These are phyloP conservation scores for Brevimyrus niger DNA, from an alignment of 2,113 vertebrate species.

Conservation along the genomic window DNA sequence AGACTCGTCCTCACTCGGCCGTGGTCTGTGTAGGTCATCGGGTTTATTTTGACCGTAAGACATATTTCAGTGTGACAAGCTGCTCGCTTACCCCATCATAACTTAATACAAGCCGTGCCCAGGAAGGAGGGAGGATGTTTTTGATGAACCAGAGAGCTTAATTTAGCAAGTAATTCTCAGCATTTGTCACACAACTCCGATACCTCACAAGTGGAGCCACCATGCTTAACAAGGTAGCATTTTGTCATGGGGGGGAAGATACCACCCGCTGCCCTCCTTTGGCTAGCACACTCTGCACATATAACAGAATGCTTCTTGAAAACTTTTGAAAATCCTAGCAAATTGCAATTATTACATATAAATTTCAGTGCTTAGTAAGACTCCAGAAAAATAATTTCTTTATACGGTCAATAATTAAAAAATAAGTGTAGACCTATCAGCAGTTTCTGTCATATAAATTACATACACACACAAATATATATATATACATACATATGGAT, in stretches of 20 bases:
- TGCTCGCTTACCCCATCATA: constrained; percentile 50
- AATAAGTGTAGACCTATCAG: neutral
- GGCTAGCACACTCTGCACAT: neutral
- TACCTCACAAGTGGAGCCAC: constrained; percentile 39
- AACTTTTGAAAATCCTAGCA: neutral
- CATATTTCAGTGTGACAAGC: constrained; percentile 53
- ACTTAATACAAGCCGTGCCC: constrained; percentile 54
- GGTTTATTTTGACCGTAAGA: constrained; percentile 44
- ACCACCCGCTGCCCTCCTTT: neutral
- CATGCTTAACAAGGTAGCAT: constrained; percentile 24
- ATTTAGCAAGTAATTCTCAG: constrained; percentile 72
- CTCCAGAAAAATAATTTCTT: neutral
- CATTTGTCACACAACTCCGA: constrained; percentile 63
- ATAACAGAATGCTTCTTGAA: neutral
- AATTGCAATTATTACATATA: neutral
- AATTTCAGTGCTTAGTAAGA: neutral
- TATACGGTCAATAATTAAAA: neutral
- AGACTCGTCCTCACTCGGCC: constrained; percentile 45
- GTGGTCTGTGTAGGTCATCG: constrained; percentile 52
- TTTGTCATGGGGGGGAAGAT: neutral
- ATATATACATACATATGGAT: neutral
- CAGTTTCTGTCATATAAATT: neutral
- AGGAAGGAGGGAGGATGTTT: constrained; percentile 69
- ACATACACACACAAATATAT: too few species aligned
- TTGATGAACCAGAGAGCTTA: constrained; percentile 69